Base-by-base conservation (phyloP, 1,140 invertebrate genomes). In the Subanguina moxae region DNA sequence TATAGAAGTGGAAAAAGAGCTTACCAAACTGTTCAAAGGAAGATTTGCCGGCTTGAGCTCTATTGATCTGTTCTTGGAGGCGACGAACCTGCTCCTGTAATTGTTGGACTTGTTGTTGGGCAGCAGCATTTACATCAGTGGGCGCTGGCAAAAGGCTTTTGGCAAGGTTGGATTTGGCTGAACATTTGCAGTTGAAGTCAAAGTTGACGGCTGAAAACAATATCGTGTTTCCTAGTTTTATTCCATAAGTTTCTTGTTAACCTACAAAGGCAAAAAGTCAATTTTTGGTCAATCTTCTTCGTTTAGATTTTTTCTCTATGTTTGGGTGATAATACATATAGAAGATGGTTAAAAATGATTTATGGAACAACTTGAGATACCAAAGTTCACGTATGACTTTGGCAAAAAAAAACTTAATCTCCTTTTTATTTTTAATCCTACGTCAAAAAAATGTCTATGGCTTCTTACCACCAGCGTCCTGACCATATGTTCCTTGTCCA, bases 171-270 rank as follows among this genome's bases (percentile, higher is more conserved):
- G 72, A 73, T 52, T 75, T 75, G 11, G 74, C 74, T 62, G 69
- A 42, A 32, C 74, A 75, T 38, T 77, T 78, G 65, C 74, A 75
- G 52, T 74, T 57, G 48, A 75, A 75, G 45, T 75, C 74, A 64
- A 75, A 75, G 57, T 77, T 52, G 23, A 52, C 48, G 3, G 48
- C 48, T 52, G 23, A 52, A 52, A 52, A n/a, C n/a, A n/a, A n/a
- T n/a, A n/a, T n/a, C n/a, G n/a, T n/a, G n/a, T n/a, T n/a, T n/a
- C n/a, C 23, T 52, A 52, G 1, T 5, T 5, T 52, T 19, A 1
- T n/a, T 52, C n/a, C 46, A 19, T 52, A 65, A 63, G n/a, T n/a
- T n/a, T n/a, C n/a, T n/a, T n/a, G n/a, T n/a, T n/a, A n/a, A n/a
- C n/a, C n/a, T n/a, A n/a, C n/a, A n/a, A n/a, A n/a, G n/a, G n/a